These are phyloP conservation scores for Halictus rubicundus DNA, from an alignment of 1,140 invertebrate genomes.

Conservation along the genomic window DNA sequence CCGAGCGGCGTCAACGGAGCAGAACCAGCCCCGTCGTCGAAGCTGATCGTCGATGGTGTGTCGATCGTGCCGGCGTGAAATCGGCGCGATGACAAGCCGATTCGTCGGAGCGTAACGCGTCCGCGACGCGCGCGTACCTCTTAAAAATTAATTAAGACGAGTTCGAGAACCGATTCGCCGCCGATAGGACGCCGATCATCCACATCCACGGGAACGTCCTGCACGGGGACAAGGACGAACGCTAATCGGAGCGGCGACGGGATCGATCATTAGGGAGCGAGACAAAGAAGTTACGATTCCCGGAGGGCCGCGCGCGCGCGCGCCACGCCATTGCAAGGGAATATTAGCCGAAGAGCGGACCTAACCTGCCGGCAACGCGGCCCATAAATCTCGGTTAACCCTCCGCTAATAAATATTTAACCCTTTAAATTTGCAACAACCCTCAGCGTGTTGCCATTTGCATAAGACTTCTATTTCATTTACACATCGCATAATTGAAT, in stretches of 20 bases:
- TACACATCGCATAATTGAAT: conserved; percentile 83
- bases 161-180: not conserved
- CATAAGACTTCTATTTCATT: conserved; percentile 84
- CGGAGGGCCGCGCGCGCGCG: conserved; percentile 20
- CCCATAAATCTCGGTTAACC: conserved; percentile 80
- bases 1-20: no score
- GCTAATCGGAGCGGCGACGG: not conserved
- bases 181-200: not conserved
- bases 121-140: no score
- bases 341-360: conserved; percentile 51
- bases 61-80: not conserved
- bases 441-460: conserved; percentile 81
- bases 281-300: conserved; percentile 17
- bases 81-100: not conserved
- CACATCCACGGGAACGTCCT: not conserved
- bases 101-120: not conserved
- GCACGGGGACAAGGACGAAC: not conserved
- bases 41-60: not conserved
- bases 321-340: conserved; percentile 46
- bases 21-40: no score
- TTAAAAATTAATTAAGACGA: not conserved
- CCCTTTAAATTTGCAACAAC: conserved; percentile 81
- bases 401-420: conserved; percentile 81
- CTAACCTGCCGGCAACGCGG: conserved; percentile 25
- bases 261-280: conserved; percentile 18